A percentile compares a stretch with the other conserved stretches of the same genome.
Conservation (phyloP, 2,888 invertebrate species). For the Norana najaformis region DNA sequence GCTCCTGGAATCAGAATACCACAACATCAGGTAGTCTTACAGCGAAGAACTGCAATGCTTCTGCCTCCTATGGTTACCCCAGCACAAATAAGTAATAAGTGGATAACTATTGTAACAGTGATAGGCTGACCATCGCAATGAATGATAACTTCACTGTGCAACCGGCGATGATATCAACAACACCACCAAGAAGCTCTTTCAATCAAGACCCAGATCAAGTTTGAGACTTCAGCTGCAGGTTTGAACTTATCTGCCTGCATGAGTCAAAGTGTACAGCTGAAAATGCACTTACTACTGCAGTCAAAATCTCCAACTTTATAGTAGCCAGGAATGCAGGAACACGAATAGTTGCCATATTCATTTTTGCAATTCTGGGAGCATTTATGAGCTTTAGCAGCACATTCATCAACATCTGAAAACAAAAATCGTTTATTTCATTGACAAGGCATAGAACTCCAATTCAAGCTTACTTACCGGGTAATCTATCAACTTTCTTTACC, state of each 20-base stretch:
- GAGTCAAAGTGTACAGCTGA: neutral
- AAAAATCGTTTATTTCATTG: neutral
- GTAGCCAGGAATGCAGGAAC: neutral
- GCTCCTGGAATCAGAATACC: too few relatives aligned
- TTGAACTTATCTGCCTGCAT: neutral
- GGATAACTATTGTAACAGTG: too few relatives aligned
- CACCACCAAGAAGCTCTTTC: too few relatives aligned
- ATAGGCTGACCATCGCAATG: too few relatives aligned
- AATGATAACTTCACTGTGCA: too few relatives aligned
- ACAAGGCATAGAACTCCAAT: neutral
- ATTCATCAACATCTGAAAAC: constrained; percentile 17
- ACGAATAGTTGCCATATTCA: neutral
- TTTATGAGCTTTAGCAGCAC: neutral
- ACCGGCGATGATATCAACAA: too few relatives aligned
- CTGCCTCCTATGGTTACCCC: too few relatives aligned
- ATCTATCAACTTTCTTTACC: neutral
- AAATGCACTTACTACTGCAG: neutral
- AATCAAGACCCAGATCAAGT: too few relatives aligned
- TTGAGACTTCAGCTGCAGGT: too few relatives aligned
- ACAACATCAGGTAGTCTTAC: too few relatives aligned
- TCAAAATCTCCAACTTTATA: neutral
- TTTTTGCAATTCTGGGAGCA: neutral
- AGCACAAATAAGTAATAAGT: too few relatives aligned
- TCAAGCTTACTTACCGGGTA: neutral
- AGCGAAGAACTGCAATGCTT: too few relatives aligned